Conservation (phyloP, 1,140 invertebrate genomes). For the Drosophila bocki region DNA sequence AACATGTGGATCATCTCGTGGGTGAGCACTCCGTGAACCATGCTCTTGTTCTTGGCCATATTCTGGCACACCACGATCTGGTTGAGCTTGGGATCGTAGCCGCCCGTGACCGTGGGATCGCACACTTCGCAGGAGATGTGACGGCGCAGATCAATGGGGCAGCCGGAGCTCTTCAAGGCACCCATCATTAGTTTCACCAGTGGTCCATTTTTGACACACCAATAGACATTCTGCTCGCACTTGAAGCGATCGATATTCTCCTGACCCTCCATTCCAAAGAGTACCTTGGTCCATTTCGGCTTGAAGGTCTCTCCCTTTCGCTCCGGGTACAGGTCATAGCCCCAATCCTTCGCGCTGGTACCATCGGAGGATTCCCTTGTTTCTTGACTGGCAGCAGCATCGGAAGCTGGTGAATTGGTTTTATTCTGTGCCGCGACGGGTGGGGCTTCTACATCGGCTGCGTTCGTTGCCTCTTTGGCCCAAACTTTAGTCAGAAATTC, state of each 20-base stretch:
- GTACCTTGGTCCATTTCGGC: constrained; percentile 86
- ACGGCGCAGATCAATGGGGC: constrained; percentile 92
- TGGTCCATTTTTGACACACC: constrained; percentile 91
- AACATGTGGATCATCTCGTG: constrained; percentile 99
- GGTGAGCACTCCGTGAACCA: constrained; percentile 91
- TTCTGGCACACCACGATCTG: constrained; percentile 97
- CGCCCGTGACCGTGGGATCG: constrained; percentile 92
- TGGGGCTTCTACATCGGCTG: constrained; percentile 2
- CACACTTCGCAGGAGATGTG: constrained; percentile 97
- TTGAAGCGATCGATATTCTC: constrained; percentile 90
- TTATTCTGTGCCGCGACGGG: not conserved
- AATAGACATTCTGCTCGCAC: constrained; percentile 92
- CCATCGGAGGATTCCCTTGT: constrained; percentile 23
- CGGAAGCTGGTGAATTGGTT: constrained; percentile 4
- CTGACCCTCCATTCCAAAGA: constrained; percentile 88
- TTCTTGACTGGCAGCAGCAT: constrained; percentile 4
- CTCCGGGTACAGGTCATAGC: constrained; percentile 95
- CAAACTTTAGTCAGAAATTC: constrained; percentile 68
- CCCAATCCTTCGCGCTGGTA: constrained; percentile 86
- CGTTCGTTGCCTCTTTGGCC: constrained; percentile 45
- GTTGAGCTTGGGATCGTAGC: constrained; percentile 92
- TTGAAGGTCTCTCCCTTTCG: constrained; percentile 88
- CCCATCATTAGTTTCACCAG: constrained; percentile 93
- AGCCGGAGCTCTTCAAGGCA: constrained; percentile 94
- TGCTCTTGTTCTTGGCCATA: constrained; percentile 87